Percentiles rank a stretch among this genome's conserved stretches.
phyloP scores from a whole-genome alignment of 2,888 invertebrate genomes.

The Cyaniris semiargus region DNA sequence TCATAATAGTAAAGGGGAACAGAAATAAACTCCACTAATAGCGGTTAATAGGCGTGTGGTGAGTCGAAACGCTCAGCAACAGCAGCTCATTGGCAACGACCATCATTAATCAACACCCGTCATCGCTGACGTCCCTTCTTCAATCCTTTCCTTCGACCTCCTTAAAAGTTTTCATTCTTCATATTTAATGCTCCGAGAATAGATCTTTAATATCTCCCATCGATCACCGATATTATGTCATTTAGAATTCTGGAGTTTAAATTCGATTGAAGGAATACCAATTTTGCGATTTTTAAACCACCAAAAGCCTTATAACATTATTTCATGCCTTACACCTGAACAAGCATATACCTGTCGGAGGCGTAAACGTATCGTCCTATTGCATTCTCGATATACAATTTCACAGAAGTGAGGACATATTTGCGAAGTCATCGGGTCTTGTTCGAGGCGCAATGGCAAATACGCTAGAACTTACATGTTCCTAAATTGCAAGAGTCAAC shows the following conservation, averaged over 20 bases:
- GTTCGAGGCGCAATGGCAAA: background rate
- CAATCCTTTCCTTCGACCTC: conserved; percentile 2
- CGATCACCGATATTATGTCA: conserved; percentile 8
- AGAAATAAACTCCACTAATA: conserved; percentile 51
- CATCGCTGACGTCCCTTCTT: background rate
- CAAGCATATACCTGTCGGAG: background rate
- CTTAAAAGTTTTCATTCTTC: background rate
- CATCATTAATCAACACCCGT: conserved; percentile 46
- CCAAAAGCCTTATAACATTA: background rate
- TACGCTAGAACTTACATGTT: conserved; percentile 2
- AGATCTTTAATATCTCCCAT: background rate
- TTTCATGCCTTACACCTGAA: conserved; percentile 6
- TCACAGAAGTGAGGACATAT: conserved; percentile 14
- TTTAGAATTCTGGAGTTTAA: background rate
- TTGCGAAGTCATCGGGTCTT: background rate
- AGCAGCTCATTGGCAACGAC: conserved; percentile 44
- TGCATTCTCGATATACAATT: conserved; percentile 5
- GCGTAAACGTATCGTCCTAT: background rate
- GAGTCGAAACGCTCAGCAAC: background rate
- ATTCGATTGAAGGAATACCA: background rate
- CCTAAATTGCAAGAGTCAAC: conserved; percentile 5
- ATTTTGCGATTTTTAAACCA: background rate
- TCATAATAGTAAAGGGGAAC: conserved; percentile 31
- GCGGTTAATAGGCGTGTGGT: conserved; percentile 48
- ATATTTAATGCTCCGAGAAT: conserved; percentile 1